These are phyloP conservation scores for Cryptoprocta ferox DNA, from an alignment of 2,797 vertebrate genomes.

Conservation along the genomic window DNA sequence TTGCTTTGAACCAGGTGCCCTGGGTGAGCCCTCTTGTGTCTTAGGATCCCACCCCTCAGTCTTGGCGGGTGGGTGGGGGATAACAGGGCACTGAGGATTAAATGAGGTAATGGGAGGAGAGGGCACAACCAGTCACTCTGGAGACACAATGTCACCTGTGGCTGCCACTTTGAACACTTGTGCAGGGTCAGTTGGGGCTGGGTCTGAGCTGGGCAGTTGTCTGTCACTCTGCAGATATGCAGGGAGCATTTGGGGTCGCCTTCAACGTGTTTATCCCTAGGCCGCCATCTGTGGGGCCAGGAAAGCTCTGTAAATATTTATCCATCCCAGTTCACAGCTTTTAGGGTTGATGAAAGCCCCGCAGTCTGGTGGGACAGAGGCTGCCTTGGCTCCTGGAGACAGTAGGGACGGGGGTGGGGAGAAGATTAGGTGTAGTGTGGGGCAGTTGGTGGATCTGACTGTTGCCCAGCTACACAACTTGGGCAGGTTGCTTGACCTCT, in stretches of 20 bases:
- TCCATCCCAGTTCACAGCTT: conserved; percentile 40
- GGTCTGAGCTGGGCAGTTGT: neutral
- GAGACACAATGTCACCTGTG: neutral
- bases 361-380: neutral
- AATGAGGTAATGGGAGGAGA: neutral
- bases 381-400: neutral
- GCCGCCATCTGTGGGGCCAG: neutral
- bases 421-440: neutral
- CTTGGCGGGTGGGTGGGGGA: neutral
- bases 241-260: conserved; percentile 64
- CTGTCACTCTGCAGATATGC: neutral
- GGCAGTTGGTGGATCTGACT: neutral
- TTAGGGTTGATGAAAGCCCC: conserved; percentile 38
- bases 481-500: neutral
- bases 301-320: conserved; percentile 79
- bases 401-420: neutral
- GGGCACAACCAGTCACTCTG: neutral
- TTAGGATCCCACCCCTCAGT: neutral
- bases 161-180: neutral
- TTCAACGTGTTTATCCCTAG: conserved; percentile 38
- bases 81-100: neutral
- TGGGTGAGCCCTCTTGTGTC: neutral
- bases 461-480: neutral
- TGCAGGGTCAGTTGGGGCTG: neutral
- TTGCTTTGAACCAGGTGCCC: neutral